Evolutionary conservation across 2,888 invertebrate genomes (phyloP).

Genomic region (Rotaria macrura): DNA sequence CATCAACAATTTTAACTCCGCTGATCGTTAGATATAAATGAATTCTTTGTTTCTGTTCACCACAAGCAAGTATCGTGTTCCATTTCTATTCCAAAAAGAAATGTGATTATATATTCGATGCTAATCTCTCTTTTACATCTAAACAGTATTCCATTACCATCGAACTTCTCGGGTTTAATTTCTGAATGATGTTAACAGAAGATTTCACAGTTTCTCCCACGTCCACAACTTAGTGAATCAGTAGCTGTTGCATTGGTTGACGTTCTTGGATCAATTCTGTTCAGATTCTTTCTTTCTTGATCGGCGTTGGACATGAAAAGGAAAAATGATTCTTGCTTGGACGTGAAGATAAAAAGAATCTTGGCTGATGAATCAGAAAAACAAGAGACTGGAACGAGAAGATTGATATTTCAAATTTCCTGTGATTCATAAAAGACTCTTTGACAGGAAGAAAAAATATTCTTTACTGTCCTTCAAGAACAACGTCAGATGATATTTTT

Average conservation of each 20-base stretch:
- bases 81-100: conserved; percentile 57
- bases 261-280: no score
- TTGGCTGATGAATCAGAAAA: no score
- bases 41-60: conserved; percentile 91
- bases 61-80: conserved; percentile 71
- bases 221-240: neutral
- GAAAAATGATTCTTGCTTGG: no score
- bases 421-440: no score
- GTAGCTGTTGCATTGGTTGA: neutral
- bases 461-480: no score
- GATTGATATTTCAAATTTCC: no score
- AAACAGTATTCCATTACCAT: neutral
- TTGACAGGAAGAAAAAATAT: no score
- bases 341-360: no score
- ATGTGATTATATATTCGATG: neutral
- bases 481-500: no score
- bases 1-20: conserved; percentile 81
- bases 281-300: neutral
- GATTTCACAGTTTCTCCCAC: no score
- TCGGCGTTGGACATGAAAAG: no score
- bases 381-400: no score
- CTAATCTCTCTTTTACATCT: neutral
- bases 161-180: neutral
- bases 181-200: neutral
- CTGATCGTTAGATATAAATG: conserved; percentile 89